phyloP scores from a whole-genome alignment of 1,140 invertebrate genomes.

The Lucilia cuprina region DNA sequence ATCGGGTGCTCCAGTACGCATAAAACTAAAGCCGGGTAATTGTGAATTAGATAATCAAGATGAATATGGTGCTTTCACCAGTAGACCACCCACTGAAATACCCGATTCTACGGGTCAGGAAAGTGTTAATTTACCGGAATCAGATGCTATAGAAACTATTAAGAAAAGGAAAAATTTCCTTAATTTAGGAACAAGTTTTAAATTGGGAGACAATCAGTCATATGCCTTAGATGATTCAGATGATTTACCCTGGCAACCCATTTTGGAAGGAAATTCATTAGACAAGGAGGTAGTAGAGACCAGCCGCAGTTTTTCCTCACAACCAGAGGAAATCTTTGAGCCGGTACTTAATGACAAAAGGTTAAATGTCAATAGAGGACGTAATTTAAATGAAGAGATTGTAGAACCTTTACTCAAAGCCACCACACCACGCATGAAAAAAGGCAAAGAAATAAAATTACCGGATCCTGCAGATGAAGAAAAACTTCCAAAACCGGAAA shows the following conservation, averaged over 20 bases:
- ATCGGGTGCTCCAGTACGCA: constrained; percentile 73
- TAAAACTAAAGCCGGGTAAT: constrained; percentile 78
- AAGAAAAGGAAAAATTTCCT: constrained; percentile 59
- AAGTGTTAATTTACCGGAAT: constrained; percentile 41
- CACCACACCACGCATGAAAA: constrained; percentile 65
- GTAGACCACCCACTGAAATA: constrained; percentile 40
- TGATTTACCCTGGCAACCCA: constrained; percentile 64
- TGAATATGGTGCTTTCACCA: constrained; percentile 55
- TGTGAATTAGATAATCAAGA: constrained; percentile 70
- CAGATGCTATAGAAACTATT: constrained; percentile 48
- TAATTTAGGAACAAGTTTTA: constrained; percentile 57
- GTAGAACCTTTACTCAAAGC: constrained; percentile 75
- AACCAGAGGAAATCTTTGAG: constrained; percentile 63
- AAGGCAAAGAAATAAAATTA: constrained; percentile 59
- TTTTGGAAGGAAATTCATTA: constrained; percentile 63
- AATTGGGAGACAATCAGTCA: constrained; percentile 51
- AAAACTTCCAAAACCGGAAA: constrained; percentile 18
- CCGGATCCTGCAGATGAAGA: constrained; percentile 21
- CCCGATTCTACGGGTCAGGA: constrained; percentile 55
- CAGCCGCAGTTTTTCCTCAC: constrained; percentile 69
- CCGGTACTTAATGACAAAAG: constrained; percentile 54
- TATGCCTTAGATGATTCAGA: constrained; percentile 53
- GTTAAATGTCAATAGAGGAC: constrained; percentile 45
- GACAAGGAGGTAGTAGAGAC: constrained; percentile 64
- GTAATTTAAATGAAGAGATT: constrained; percentile 67